Base-by-base conservation (phyloP, 2,113 vertebrate species). In the Grantiella picta region DNA sequence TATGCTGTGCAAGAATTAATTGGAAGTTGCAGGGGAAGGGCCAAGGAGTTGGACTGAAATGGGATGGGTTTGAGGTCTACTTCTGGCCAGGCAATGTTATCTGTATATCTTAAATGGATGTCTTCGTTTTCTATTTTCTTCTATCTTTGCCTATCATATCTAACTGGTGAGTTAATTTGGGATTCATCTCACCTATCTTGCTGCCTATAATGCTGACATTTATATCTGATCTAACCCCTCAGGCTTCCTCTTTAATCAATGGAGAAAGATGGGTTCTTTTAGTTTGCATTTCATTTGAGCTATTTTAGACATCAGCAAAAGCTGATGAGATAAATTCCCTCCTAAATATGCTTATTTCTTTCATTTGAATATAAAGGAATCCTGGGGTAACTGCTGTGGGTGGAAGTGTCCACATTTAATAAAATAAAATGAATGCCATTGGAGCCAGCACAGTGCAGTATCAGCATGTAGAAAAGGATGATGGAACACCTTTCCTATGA, bases 161-260 rank as follows among this genome's bases (percentile, higher is more conserved):
- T 82, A 82, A n/a, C 57, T 79, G 66, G 38, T 28, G 50, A 80
- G 25, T 65, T 95, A 81, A 91, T 92, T 95, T 83, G 27, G 21
- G 29, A 96, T 96, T 94, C 96, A 71, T 59, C 73, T 96, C 90
- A 95, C 90, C 84, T 91, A 47, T 78, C 38, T 68, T 79, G 27
- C 77, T 94, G 60, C 84, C 96, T 94, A 71, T 92, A 91, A 75
- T 35, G 65, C 54, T 96, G 77, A 91, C 69, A 91, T 95, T 94
- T 95, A 63, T 95, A 82, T 89, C 84, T 84, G 84, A 86, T 69
- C 87, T 95, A 92, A 89, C 77, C 60, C 94, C 84, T 89, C 90
- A 87, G 92, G 93, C 87, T 94, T 96, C 89, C 93, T 95, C 84
- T 95, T 89, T 91, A 96, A 96, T 94, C 95, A 96, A 91, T 96